Evolutionary conservation across 2,888 invertebrate species (phyloP).

Genomic region (Polyommatus iphigenia): DNA sequence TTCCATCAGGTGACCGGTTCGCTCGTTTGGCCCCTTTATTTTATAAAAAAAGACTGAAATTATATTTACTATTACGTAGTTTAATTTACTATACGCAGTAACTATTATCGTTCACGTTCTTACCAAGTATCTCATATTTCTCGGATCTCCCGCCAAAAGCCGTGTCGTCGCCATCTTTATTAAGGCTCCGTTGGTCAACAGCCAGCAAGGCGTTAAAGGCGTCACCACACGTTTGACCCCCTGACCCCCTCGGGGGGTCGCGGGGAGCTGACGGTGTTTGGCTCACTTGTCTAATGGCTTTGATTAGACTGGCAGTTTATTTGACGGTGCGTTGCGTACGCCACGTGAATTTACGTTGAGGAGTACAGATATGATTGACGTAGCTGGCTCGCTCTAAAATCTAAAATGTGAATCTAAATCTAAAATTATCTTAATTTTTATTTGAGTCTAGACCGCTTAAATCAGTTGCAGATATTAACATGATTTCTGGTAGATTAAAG

Average conservation of each 20-base stretch:
- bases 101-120: conserved; percentile 49
- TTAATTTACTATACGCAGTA: conserved; percentile 39
- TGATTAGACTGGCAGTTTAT: conserved; percentile 81
- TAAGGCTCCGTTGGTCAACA: conserved; percentile 76
- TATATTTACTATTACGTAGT: too few species aligned
- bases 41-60: too few species aligned
- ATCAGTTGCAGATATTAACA: too few species aligned
- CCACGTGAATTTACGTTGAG: conserved; percentile 78
- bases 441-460: too few species aligned
- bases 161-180: conserved; percentile 74
- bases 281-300: conserved; percentile 80
- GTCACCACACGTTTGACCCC: conserved; percentile 64
- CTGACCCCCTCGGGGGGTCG: conserved; percentile 49
- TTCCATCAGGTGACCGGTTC: too few species aligned
- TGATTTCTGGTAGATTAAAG: too few species aligned
- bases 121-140: conserved; percentile 48
- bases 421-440: neutral
- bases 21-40: too few species aligned
- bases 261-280: conserved; percentile 65
- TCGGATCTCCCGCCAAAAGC: conserved; percentile 61
- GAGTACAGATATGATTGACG: conserved; percentile 68
- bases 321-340: conserved; percentile 77
- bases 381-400: conserved; percentile 11
- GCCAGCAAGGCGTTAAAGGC: conserved; percentile 80
- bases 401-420: neutral